phyloP scores from a whole-genome alignment of 2,888 invertebrate genomes.

The Germaria angustata region DNA sequence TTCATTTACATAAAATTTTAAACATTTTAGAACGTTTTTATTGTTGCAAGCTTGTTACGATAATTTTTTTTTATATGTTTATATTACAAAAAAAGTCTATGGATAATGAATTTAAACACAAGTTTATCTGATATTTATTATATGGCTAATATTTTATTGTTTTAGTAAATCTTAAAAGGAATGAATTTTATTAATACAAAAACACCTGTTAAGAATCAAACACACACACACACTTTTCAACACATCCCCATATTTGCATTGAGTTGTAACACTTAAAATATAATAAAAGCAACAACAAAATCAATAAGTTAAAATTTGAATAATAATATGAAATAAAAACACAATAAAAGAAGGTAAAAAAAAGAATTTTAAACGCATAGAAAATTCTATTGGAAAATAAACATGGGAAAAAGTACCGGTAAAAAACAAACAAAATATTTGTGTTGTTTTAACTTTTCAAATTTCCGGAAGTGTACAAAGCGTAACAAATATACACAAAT shows the following conservation, averaged over 20 bases:
- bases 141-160: slow-evolving; percentile 1
- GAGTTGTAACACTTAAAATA: slow-evolving; percentile 6
- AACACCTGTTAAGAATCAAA: slow-evolving; percentile 47
- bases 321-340: background rate
- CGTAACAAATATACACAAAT: slow-evolving; percentile 40
- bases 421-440: background rate
- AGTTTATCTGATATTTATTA: background rate
- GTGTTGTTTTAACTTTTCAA: slow-evolving; percentile 9
- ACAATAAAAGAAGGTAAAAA: background rate
- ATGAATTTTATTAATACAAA: slow-evolving; percentile 24
- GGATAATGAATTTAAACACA: background rate
- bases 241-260: background rate
- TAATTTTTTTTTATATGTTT: slow-evolving; percentile 29
- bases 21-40: slow-evolving; percentile 5
- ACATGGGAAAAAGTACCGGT: slow-evolving; percentile 19
- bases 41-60: background rate
- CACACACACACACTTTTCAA: slow-evolving; percentile 6
- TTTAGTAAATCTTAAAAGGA: slow-evolving; percentile 6
- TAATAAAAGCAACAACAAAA: slow-evolving; percentile 23
- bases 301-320: slow-evolving; percentile 16
- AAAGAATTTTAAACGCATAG: slow-evolving; percentile 1
- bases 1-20: slow-evolving; percentile 19
- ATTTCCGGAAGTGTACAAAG: slow-evolving; percentile 60
- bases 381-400: slow-evolving; percentile 45
- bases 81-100: slow-evolving; percentile 2